Base-by-base conservation (phyloP, 2,113 vertebrate species). In the Ophthalmolycus amberensis region DNA sequence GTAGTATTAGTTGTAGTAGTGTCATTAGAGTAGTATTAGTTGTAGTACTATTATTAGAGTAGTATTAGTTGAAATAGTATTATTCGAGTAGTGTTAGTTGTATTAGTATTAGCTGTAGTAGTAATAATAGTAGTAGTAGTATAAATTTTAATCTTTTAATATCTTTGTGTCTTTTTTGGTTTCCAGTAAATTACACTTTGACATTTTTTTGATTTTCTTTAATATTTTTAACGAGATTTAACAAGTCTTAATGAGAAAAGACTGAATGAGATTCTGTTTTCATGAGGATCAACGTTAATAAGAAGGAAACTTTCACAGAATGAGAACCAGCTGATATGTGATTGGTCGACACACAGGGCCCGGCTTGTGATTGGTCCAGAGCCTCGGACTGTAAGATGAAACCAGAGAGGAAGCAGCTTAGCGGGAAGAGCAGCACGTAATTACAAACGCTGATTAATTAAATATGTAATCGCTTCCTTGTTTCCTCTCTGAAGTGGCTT, bases 261-360 rank as follows among this genome's bases (percentile, higher is more conserved):
- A 54, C 22, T 54, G 71, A 77, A 77, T 58, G 60, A 65, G 67
- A 66, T 65, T 58, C 58, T 71, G 80, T 83, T 34, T 52, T 79
- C 62, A 82, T 3, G 10, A 58, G 79, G 44, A 66, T 16, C 66
- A 52, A 1, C 71, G 56, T 65, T 20, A 58, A 71, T 18, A 1
- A 42, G 48, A 56, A 48, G 2, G n/a, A 59, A 54, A 64, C 34
- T 22, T 18, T 44, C 18, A 22, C 18, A 46, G 32, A 29, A 3
- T 25, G 2, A 42, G 18, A 29, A 25, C 32, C 29, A 80, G 73
- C 60, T 62, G 50, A 2, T 3, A 0, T 50, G 0, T 75, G 79
- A 82, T 82, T 63, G 71, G 79, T 63, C 32, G 3, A 10, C 18
- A n/a, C 6, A 0, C 38, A 14, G 15, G 2, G 2, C 5, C 4